phyloP scores from a whole-genome alignment of 2,888 invertebrate species.

The Chironomus riparius region DNA sequence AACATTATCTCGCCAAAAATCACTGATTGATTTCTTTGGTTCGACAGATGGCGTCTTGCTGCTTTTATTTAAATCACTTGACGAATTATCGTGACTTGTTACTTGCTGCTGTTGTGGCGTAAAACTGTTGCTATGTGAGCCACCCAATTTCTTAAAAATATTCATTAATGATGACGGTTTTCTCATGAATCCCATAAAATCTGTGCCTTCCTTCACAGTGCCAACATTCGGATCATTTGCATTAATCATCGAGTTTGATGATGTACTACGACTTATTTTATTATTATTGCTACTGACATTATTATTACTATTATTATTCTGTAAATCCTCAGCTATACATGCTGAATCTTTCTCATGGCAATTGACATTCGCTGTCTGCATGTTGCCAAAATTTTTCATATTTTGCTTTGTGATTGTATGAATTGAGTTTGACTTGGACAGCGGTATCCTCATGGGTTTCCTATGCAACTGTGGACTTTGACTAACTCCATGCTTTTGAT shows the following conservation, averaged over 20 bases:
- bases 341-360: not conserved
- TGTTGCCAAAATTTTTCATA: not conserved
- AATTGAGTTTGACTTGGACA: constrained; percentile 39
- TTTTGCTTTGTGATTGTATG: constrained; percentile 34
- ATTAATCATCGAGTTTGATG: constrained; percentile 37
- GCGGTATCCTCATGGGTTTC: constrained; percentile 29
- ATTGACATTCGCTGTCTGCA: not conserved
- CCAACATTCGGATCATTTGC: constrained; percentile 27
- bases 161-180: constrained; percentile 25
- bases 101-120: not conserved
- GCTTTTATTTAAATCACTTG: not conserved
- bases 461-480: constrained; percentile 7
- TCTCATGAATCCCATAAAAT: constrained; percentile 21
- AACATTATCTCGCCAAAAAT: constrained; percentile 42
- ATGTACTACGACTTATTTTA: constrained; percentile 39
- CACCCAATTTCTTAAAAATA: constrained; percentile 23
- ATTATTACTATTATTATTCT: not conserved
- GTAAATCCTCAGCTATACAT: not conserved
- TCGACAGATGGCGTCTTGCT: constrained; percentile 35
- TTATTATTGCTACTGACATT: constrained; percentile 18
- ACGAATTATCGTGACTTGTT: not conserved
- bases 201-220: not conserved
- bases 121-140: constrained; percentile 5
- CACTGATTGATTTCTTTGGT: constrained; percentile 37
- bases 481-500: not conserved